Base-by-base conservation (phyloP, 92 coral and sea anemone genomes). In the Palythoa grandis region DNA sequence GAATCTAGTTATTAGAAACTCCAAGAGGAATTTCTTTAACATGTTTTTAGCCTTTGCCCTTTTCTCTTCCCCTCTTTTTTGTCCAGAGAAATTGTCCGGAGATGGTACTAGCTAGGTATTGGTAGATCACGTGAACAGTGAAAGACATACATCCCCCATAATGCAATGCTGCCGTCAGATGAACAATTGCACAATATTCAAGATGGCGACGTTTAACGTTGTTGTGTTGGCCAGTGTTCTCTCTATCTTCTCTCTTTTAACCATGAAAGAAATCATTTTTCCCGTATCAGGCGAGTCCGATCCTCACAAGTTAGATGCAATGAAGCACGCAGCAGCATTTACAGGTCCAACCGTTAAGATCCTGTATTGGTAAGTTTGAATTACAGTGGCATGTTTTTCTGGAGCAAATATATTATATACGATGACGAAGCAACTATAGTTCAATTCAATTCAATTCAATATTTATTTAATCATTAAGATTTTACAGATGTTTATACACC, bases 311-410 rank as follows among this genome's bases (percentile, higher is more conserved):
- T 22, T 92, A 82, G 88, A 90, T 16, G 89, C 87, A 70, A 87
- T 94, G 85, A 93, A 87, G 61, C 91, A 82, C 84, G 98, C 98
- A 48, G 95, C 98, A 4, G 91, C 85, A 39, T 94, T 94, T 67
- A 90, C 95, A 25, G 98, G 94, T 19, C 98, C 98, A 11, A 96
- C 99, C 12, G 73, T 96, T 11, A 94, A 92, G 88, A 94, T 96
- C 35, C 70, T 96, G 12, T 96, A 96, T 75, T 96, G 99, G 99
- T 96, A 83, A 87, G 99, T 80, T 70, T 29, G 29, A 8, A 20
- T 17, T 13, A 5, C 84, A 2, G 16, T 61, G 11, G 35, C 68
- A 20, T 38, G 38, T 3, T 54, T 11, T 74, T 48, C 47, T 50
- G 16, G 22, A 11, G 8, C 4, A 29, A 71, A 23, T 20, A 24